Percentiles rank a stretch among this genome's conserved stretches.
Conservation (phyloP, 2,113 vertebrate species). For the Elephantulus edwardii region DNA sequence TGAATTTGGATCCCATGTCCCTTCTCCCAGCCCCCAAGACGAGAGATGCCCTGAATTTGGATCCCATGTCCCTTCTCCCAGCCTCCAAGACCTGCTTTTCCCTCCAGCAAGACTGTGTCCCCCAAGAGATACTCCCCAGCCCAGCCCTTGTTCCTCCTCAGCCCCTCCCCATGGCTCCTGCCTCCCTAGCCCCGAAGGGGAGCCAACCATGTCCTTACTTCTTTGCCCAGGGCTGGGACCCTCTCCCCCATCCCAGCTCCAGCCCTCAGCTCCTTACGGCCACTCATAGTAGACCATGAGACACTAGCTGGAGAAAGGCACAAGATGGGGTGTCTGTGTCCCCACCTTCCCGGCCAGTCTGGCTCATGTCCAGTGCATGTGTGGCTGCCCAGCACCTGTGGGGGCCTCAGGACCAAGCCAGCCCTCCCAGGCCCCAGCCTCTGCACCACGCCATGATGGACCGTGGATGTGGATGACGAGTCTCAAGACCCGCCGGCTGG, state of each 20-base stretch:
- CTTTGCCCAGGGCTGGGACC: no score
- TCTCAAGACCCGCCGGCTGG: not conserved
- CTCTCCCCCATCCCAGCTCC: no score
- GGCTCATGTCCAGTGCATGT: not conserved
- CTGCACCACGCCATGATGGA: fast-evolving
- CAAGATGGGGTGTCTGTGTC: not conserved
- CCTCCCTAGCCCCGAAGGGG: not conserved
- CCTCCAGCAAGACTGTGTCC: not conserved
- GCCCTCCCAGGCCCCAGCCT: not conserved
- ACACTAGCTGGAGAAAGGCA: not conserved
- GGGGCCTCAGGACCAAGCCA: not conserved
- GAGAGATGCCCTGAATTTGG: not conserved
- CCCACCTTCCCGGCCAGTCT: not conserved
- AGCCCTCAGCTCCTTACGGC: not conserved
- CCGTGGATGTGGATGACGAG: no score
- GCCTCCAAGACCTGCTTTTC: not conserved
- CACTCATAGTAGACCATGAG: not conserved
- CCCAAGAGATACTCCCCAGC: not conserved
- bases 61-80: not conserved
- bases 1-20: not conserved
- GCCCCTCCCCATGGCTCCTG: not conserved
- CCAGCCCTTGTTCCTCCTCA: not conserved
- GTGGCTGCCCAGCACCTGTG: not conserved
- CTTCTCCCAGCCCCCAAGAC: not conserved
- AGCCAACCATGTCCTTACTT: no score